These are phyloP conservation scores for Harlomillsia oculata DNA, from an alignment of 1,140 invertebrate genomes.

Conservation along the genomic window DNA sequence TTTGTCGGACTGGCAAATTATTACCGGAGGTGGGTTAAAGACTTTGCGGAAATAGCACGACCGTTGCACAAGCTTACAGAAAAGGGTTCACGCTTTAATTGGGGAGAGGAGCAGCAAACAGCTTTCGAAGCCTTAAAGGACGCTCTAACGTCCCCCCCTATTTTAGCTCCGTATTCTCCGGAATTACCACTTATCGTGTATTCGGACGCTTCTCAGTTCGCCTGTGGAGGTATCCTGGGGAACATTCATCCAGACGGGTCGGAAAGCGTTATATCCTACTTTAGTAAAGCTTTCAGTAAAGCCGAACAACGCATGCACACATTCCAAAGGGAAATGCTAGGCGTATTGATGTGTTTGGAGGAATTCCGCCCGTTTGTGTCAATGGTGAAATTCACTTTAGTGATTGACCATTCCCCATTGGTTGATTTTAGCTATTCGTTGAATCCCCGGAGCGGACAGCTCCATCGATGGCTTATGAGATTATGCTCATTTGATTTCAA, in stretches of 20 bases:
- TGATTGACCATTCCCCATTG: not conserved
- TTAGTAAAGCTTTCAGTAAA: not conserved
- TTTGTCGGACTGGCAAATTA: conserved; percentile 24
- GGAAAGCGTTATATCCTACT: not conserved
- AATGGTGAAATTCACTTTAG: not conserved
- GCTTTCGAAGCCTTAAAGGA: conserved; percentile 32
- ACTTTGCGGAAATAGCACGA: conserved; percentile 18
- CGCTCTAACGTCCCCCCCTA: not conserved
- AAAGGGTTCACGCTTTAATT: conserved; percentile 9
- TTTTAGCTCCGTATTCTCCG: not conserved
- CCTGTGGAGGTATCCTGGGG: not conserved
- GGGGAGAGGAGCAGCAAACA: conserved; percentile 25
- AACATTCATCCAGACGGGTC: not conserved
- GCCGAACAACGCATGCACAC: not conserved
- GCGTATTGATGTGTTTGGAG: not conserved
- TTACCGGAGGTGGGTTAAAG: conserved; percentile 13
- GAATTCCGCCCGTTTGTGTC: not conserved
- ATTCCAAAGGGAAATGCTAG: not conserved
- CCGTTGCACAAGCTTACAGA: not conserved
- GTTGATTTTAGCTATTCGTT: not conserved
- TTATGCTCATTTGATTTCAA: not conserved
- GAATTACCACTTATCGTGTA: not conserved
- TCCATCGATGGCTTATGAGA: not conserved
- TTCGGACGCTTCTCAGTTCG: conserved; percentile 3
- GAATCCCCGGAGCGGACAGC: not conserved